Evolutionary conservation across 2,888 invertebrate species (phyloP).

Genomic region (Uloborus plumipes): DNA sequence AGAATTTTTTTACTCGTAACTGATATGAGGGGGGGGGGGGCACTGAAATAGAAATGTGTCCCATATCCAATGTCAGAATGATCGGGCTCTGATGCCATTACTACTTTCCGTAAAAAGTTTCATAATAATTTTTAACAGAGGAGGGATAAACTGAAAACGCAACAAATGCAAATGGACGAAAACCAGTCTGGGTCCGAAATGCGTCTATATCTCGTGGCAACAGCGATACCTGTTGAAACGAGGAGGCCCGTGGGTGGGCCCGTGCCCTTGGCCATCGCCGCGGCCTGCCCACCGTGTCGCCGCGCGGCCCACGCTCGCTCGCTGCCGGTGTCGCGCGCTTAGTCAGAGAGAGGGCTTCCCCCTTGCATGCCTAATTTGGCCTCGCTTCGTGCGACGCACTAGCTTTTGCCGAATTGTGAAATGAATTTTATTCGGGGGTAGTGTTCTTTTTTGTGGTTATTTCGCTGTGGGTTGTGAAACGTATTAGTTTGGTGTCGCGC

Average conservation of each 20-base stretch:
- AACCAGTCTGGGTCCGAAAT: too few relatives aligned
- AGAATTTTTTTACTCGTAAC: too few relatives aligned
- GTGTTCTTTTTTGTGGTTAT: background rate
- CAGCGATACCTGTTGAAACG: constrained; percentile 14
- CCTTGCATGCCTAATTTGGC: constrained; percentile 28
- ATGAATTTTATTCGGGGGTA: background rate
- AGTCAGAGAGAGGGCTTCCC: constrained; percentile 18
- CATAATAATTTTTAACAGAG: too few relatives aligned
- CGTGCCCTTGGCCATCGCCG: constrained; percentile 41
- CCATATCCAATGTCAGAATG: too few relatives aligned
- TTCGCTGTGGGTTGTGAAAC: background rate
- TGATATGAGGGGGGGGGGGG: too few relatives aligned
- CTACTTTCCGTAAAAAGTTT: too few relatives aligned
- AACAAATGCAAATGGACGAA: too few relatives aligned
- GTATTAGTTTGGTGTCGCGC: too few relatives aligned
- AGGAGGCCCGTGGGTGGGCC: constrained; percentile 23
- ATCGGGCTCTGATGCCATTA: too few relatives aligned
- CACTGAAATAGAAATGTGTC: too few relatives aligned
- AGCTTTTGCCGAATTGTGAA: background rate
- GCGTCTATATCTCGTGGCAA: background rate
- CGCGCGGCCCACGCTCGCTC: constrained; percentile 25
- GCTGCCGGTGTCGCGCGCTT: constrained; percentile 3
- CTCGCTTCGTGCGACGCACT: background rate
- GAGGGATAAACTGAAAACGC: too few relatives aligned
- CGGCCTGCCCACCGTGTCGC: constrained; percentile 32